Percentiles rank a stretch among this genome's conserved stretches.
These are phyloP conservation scores for Diarsia brunnea DNA, from an alignment of 2,888 invertebrate species.

Conservation along the genomic window DNA sequence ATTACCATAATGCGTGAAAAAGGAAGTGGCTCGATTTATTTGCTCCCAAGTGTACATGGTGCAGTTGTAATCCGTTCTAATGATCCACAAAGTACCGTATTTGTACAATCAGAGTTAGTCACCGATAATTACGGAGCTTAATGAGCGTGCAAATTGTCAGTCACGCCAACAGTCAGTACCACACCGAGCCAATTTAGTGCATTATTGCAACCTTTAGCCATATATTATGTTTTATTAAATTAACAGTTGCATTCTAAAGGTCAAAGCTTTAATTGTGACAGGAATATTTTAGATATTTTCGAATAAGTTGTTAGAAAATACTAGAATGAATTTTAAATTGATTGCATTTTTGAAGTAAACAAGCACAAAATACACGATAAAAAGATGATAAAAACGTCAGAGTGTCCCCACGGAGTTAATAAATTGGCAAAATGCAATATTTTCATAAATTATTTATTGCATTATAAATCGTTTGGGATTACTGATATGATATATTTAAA, in stretches of 20 bases:
- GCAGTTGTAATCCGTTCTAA: conserved; percentile 50
- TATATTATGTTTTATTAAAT: conserved; percentile 56
- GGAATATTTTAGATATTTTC: conserved; percentile 13
- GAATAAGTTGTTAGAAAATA: conserved; percentile 9
- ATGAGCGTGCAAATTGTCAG: conserved; percentile 59
- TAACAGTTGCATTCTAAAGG: conserved; percentile 51
- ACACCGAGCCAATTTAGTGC: conserved; percentile 54
- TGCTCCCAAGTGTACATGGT: too few species aligned
- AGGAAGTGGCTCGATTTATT: too few species aligned
- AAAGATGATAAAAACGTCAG: conserved; percentile 10
- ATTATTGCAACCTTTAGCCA: conserved; percentile 36
- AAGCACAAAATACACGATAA: conserved; percentile 20
- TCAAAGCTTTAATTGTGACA: conserved; percentile 28
- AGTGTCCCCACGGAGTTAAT: conserved; percentile 12
- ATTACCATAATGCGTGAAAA: too few species aligned
- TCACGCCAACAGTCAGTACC: conserved; percentile 41
- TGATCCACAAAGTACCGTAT: conserved; percentile 45
- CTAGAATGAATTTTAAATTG: not conserved
- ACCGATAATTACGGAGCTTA: conserved; percentile 51
- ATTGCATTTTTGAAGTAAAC: not conserved
- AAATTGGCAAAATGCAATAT: conserved; percentile 27
- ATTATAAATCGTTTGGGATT: conserved; percentile 40
- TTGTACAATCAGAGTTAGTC: conserved; percentile 52
- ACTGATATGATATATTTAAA: conserved; percentile 27
- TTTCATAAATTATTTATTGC: conserved; percentile 31